phyloP scores from a whole-genome alignment of 2,888 invertebrate species.

The Meiosimyza platycephala region DNA sequence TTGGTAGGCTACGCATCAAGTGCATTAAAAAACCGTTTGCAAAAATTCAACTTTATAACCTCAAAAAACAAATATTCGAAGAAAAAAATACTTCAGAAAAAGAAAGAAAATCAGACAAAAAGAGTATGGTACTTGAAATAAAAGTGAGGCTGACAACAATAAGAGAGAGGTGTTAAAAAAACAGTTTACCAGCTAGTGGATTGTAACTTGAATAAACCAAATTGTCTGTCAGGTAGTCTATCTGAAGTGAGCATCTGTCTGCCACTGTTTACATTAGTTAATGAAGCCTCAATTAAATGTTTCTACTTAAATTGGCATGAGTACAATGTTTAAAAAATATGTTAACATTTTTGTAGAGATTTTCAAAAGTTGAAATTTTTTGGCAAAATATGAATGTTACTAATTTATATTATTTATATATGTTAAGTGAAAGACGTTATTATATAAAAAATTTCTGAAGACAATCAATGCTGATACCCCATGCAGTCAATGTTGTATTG shows the following conservation, averaged over 20 bases:
- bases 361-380: no score
- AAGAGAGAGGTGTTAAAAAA: slow-evolving; percentile 13
- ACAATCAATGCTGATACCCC: no score
- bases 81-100: not conserved
- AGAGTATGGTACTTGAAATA: slow-evolving; percentile 6
- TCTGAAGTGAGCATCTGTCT: slow-evolving; percentile 3
- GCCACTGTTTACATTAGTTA: not conserved
- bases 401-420: no score
- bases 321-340: no score
- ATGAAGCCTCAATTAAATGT: slow-evolving; percentile 11
- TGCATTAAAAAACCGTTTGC: not conserved
- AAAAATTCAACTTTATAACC: slow-evolving; percentile 22
- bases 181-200: no score
- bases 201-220: no score
- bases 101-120: slow-evolving; percentile 5
- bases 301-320: no score
- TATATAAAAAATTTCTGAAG: no score
- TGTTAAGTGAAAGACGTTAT: no score
- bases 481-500: no score
- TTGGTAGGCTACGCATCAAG: slow-evolving; percentile 5
- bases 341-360: no score
- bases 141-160: slow-evolving; percentile 21
- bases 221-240: not conserved
- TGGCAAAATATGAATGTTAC: no score
- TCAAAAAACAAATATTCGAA: not conserved